A percentile compares a stretch with the other conserved stretches of the same genome.
phyloP scores from a whole-genome alignment of 1,140 invertebrate genomes.

The Thalassaphorura encarpata region DNA sequence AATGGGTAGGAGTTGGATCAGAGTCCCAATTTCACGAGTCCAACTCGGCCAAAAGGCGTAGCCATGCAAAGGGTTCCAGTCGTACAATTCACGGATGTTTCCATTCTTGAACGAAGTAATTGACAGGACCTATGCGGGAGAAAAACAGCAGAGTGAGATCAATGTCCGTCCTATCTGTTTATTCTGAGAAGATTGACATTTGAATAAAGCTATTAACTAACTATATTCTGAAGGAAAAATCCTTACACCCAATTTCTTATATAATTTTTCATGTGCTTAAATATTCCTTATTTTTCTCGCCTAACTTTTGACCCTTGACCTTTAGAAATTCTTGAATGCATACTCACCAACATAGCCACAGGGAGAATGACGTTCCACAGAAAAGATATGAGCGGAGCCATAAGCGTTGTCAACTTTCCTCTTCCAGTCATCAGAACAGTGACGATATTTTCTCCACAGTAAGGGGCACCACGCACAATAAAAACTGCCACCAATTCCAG shows the following conservation, averaged over 20 bases:
- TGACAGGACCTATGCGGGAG: conserved; percentile 52
- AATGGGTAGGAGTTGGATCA: conserved; percentile 64
- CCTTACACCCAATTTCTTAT: too few species aligned
- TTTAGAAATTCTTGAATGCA: background rate
- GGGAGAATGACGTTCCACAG: conserved; percentile 78
- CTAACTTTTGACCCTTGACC: background rate
- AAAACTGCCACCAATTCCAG: conserved; percentile 64
- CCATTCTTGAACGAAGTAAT: conserved; percentile 66
- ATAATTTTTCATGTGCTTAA: too few species aligned
- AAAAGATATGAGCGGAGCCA: conserved; percentile 64
- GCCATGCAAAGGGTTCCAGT: conserved; percentile 49
- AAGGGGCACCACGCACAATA: conserved; percentile 69
- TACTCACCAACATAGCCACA: conserved; percentile 58
- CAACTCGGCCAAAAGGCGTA: conserved; percentile 63
- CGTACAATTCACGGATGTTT: conserved; percentile 59
- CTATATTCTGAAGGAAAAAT: too few species aligned
- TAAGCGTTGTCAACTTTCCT: conserved; percentile 26
- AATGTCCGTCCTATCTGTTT: background rate
- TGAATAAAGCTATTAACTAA: too few species aligned
- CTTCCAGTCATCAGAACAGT: conserved; percentile 45
- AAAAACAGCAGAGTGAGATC: conserved; percentile 3
- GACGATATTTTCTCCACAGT: conserved; percentile 69
- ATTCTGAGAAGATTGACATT: too few species aligned
- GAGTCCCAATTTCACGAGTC: conserved; percentile 61
- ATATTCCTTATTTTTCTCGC: too few species aligned